phyloP scores from a whole-genome alignment of 2,113 vertebrate genomes.

The Haemorhous mexicanus region DNA sequence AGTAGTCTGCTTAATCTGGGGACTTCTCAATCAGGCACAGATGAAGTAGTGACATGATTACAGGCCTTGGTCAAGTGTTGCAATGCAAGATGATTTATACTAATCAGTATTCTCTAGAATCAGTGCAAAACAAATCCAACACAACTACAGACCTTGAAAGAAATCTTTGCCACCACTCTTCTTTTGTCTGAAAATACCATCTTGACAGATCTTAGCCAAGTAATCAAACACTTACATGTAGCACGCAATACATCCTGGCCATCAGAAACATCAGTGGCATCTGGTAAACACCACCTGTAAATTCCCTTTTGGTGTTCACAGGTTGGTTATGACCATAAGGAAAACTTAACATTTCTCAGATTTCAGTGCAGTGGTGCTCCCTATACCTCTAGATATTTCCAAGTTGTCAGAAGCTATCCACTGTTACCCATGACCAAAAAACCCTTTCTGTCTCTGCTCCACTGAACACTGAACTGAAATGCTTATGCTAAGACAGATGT shows the following conservation, averaged over 20 bases:
- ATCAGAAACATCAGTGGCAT: background rate
- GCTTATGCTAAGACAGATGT: background rate
- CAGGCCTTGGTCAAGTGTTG: slow-evolving; percentile 31
- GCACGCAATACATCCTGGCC: background rate
- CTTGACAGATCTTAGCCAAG: background rate
- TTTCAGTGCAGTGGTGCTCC: background rate
- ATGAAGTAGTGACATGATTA: slow-evolving; percentile 37
- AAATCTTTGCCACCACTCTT: background rate
- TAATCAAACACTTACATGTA: background rate
- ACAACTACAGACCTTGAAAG: background rate
- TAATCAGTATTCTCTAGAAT: slow-evolving; percentile 22
- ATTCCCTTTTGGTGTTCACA: background rate
- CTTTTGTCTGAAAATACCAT: background rate
- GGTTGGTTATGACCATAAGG: background rate
- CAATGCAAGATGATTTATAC: slow-evolving; percentile 18
- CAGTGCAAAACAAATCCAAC: slow-evolving; percentile 8
- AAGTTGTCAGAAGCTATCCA: background rate
- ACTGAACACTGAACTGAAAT: background rate
- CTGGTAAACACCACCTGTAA: background rate
- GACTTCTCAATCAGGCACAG: slow-evolving; percentile 27
- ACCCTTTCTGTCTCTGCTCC: background rate
- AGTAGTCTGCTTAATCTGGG: slow-evolving; percentile 1
- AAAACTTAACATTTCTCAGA: background rate
- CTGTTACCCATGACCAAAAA: background rate
- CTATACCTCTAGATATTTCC: background rate